Evolutionary conservation across 2,888 invertebrate genomes (phyloP).

Genomic region (Amiota minor): DNA sequence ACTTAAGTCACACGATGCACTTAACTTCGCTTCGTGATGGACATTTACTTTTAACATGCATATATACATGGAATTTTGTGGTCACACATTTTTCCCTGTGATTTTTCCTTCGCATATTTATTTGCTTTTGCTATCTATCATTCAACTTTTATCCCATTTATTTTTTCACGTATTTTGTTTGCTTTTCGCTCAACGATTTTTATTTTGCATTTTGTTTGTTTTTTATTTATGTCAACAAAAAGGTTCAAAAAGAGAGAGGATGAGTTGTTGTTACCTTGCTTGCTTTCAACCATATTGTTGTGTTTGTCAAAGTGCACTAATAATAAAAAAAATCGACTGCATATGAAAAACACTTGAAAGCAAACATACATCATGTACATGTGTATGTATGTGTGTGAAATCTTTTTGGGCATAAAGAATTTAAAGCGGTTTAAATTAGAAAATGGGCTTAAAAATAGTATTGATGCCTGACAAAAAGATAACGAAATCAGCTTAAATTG

Average conservation of each 20-base stretch:
- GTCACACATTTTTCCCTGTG: background rate
- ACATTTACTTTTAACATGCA: too few relatives aligned
- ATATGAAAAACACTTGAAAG: too few relatives aligned
- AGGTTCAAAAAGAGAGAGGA: background rate
- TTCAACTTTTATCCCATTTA: background rate
- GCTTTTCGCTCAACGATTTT: constrained; percentile 22
- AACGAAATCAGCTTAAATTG: background rate
- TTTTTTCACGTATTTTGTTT: constrained; percentile 15
- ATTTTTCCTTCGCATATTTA: background rate
- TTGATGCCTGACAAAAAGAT: background rate
- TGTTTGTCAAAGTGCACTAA: background rate
- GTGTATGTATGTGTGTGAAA: too few relatives aligned
- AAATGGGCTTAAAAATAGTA: background rate
- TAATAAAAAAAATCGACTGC: too few relatives aligned
- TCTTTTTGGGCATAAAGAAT: too few relatives aligned
- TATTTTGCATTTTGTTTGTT: constrained; percentile 17
- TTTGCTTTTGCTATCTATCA: background rate
- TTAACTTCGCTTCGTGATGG: too few relatives aligned
- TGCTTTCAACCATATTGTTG: too few relatives aligned
- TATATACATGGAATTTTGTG: background rate
- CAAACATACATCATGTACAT: too few relatives aligned
- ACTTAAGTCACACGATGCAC: too few relatives aligned
- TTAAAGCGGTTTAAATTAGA: too few relatives aligned
- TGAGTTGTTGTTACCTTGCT: background rate
- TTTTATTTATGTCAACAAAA: constrained; percentile 11